These are phyloP conservation scores for Gymnocypris eckloni DNA, from an alignment of 2,797 vertebrate genomes.

Conservation along the genomic window DNA sequence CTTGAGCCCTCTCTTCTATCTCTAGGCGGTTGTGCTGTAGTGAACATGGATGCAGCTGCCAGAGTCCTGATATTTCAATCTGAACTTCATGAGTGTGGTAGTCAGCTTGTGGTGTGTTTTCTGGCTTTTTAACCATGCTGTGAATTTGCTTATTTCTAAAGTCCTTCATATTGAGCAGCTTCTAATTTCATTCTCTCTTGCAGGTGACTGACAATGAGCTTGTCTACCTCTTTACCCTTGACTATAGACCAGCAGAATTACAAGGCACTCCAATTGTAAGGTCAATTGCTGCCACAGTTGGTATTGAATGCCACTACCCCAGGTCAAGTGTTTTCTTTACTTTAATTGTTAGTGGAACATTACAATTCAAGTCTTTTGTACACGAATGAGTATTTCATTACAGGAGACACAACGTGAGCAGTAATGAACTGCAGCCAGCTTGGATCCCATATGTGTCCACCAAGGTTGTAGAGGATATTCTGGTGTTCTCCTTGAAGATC, in stretches of 20 bases:
- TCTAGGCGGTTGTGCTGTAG: constrained; percentile 66
- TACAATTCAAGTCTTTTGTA: not conserved
- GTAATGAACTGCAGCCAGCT: constrained; percentile 65
- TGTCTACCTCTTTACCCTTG: constrained; percentile 69
- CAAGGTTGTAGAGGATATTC: constrained; percentile 69
- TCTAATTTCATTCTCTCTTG: not conserved
- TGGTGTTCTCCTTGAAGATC: constrained; percentile 74
- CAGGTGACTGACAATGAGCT: constrained; percentile 66
- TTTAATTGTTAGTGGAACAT: not conserved
- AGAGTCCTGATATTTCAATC: constrained; percentile 67
- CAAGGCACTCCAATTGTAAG: constrained; percentile 62
- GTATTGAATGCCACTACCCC: constrained; percentile 75
- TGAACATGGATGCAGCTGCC: constrained; percentile 48
- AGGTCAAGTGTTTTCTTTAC: constrained; percentile 63
- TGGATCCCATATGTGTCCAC: constrained; percentile 72
- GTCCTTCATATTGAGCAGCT: no score
- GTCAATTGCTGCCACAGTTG: constrained; percentile 60
- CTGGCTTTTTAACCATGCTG: not conserved
- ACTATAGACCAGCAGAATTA: constrained; percentile 63
- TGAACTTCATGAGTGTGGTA: constrained; percentile 69
- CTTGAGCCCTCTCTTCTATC: constrained; percentile 60
- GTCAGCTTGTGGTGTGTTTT: constrained; percentile 63
- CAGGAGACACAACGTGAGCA: constrained; percentile 78
- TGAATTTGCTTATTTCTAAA: no score
- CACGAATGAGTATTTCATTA: constrained; percentile 50